Evolutionary conservation across 2,113 vertebrate species (phyloP).

Genomic region (Cryptotis parvus): DNA sequence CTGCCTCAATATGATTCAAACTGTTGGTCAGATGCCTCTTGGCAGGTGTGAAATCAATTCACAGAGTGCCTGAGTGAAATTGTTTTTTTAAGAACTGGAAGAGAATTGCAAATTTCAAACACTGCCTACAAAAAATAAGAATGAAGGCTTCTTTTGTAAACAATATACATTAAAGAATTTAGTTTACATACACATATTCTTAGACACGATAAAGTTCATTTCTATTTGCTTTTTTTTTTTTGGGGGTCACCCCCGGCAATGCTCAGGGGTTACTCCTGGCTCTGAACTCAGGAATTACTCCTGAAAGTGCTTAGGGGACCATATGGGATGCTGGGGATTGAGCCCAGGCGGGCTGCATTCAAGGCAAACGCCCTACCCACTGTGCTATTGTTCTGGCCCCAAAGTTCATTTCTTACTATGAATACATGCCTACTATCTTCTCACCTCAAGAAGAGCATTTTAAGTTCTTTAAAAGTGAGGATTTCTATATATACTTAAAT

Average conservation of each 20-base stretch:
- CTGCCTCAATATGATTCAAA: neutral
- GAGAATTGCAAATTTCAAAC: neutral
- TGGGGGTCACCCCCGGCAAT: no score
- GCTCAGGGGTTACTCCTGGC: no score
- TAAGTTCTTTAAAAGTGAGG: neutral
- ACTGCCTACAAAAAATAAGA: neutral
- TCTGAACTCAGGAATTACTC: no score
- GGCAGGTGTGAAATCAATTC: neutral
- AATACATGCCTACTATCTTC: neutral
- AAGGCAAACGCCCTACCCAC: no score
- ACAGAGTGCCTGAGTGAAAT: neutral
- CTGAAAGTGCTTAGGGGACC: no score
- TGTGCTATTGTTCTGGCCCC: no score
- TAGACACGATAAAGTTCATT: neutral
- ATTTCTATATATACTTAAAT: neutral
- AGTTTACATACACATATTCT: neutral
- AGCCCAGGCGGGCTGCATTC: no score
- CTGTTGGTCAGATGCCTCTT: neutral
- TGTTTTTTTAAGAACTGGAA: neutral
- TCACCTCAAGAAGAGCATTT: neutral
- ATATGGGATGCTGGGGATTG: no score
- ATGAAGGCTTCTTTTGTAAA: neutral
- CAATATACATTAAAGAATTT: constrained; percentile 19
- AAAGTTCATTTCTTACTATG: neutral
- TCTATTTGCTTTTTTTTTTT: no score